A percentile compares a stretch with the other conserved stretches of the same genome.
Evolutionary conservation across 2,888 invertebrate species (phyloP).

Genomic region (Tromatobia lineatoria): DNA sequence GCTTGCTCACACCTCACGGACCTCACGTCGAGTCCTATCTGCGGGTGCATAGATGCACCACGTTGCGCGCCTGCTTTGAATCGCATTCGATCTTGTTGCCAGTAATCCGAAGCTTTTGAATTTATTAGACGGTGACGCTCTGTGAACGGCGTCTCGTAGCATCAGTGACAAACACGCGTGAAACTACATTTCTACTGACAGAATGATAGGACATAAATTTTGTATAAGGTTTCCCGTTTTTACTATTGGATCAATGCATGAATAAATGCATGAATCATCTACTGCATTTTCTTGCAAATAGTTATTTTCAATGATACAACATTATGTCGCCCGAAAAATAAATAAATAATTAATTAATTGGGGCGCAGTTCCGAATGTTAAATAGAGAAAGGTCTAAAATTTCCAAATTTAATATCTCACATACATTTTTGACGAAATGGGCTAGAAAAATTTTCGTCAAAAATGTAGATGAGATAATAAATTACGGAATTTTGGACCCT

Average conservation of each 20-base stretch:
- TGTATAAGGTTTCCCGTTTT: background rate
- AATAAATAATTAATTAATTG: too few relatives aligned
- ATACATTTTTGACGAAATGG: too few relatives aligned
- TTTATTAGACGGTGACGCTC: slow-evolving; percentile 21
- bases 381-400: too few relatives aligned
- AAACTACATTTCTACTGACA: slow-evolving; percentile 8
- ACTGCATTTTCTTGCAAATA: background rate
- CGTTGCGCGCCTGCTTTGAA: slow-evolving; percentile 33
- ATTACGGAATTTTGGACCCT: too few relatives aligned
- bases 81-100: slow-evolving; percentile 46
- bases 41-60: slow-evolving; percentile 27
- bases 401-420: too few relatives aligned
- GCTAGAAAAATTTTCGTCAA: too few relatives aligned
- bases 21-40: slow-evolving; percentile 43
- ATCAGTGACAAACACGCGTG: background rate
- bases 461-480: too few relatives aligned
- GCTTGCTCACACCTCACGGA: slow-evolving; percentile 48
- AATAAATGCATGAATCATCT: background rate
- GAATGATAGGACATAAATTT: background rate
- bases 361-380: too few relatives aligned
- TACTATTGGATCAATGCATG: background rate
- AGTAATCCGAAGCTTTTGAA: slow-evolving; percentile 45
- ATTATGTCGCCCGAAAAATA: background rate
- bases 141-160: background rate
- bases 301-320: background rate